Conservation (phyloP, 2,113 vertebrate genomes). For the Porphyrio hochstetteri region DNA sequence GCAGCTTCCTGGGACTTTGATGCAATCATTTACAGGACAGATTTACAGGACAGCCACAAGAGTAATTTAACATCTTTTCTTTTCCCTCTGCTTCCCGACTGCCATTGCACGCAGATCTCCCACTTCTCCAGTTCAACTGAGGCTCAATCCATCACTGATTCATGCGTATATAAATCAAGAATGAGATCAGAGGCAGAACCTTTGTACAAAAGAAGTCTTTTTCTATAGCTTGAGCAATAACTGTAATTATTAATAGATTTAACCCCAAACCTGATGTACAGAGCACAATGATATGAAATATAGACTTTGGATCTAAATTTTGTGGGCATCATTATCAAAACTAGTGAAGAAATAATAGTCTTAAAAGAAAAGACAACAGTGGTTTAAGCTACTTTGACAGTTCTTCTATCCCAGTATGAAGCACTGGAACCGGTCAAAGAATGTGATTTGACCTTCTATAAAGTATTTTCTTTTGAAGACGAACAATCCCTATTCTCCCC, state of each 20-base stretch:
- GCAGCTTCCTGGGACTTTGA: neutral
- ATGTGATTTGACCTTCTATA: neutral
- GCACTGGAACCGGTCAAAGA: neutral
- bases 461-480: neutral
- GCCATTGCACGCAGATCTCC: neutral
- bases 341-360: neutral
- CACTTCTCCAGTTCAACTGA: neutral
- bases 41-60: neutral
- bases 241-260: neutral
- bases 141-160: neutral
- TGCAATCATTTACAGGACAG: constrained; percentile 20
- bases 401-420: neutral
- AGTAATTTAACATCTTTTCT: neutral
- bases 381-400: neutral
- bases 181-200: neutral
- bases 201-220: neutral
- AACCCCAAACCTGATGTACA: neutral
- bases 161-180: constrained; percentile 15
- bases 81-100: neutral
- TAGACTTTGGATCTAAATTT: neutral
- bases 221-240: neutral
- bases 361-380: neutral
- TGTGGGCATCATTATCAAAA: neutral
- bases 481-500: neutral
- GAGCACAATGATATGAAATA: neutral